Conservation (phyloP, 2,797 vertebrate species). For the Vespertilio murinus region DNA sequence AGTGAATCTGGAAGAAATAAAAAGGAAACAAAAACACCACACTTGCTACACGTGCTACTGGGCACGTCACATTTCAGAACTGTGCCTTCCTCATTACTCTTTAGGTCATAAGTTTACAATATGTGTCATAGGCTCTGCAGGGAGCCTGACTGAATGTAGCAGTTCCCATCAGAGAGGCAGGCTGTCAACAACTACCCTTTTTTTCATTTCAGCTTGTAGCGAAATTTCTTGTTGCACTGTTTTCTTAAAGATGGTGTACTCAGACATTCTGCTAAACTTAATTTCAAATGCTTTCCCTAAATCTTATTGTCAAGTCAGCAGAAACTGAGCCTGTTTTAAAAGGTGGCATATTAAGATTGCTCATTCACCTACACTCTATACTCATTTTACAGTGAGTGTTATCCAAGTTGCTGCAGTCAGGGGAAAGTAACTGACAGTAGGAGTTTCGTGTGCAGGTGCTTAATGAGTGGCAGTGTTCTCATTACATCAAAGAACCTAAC, state of each 20-base stretch:
- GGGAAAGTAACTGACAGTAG: not conserved
- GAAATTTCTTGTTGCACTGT: not conserved
- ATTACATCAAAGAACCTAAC: not conserved
- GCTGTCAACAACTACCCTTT: not conserved
- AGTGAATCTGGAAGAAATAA: slow-evolving; percentile 86
- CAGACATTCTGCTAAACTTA: not conserved
- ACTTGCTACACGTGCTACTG: not conserved
- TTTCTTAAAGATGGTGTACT: not conserved
- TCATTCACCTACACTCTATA: not conserved
- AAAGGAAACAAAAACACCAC: slow-evolving; percentile 10
- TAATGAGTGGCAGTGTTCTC: not conserved
- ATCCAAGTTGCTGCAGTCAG: not conserved
- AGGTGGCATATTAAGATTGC: not conserved
- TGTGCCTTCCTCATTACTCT: not conserved
- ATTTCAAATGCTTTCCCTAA: slow-evolving; percentile 1
- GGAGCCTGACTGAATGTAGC: not conserved
- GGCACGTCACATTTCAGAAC: not conserved
- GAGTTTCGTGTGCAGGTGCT: not conserved
- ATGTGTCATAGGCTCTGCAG: accelerated
- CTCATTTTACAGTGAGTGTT: not conserved
- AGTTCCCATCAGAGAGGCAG: not conserved
- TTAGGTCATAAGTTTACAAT: not conserved
- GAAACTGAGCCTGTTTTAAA: not conserved
- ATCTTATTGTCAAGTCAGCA: slow-evolving; percentile 3
- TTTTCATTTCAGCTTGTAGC: not conserved